Evolutionary conservation across 2,113 vertebrate genomes (phyloP), one percentile per base, ranked within the genome.

Genomic region (Grantiella picta): DNA sequence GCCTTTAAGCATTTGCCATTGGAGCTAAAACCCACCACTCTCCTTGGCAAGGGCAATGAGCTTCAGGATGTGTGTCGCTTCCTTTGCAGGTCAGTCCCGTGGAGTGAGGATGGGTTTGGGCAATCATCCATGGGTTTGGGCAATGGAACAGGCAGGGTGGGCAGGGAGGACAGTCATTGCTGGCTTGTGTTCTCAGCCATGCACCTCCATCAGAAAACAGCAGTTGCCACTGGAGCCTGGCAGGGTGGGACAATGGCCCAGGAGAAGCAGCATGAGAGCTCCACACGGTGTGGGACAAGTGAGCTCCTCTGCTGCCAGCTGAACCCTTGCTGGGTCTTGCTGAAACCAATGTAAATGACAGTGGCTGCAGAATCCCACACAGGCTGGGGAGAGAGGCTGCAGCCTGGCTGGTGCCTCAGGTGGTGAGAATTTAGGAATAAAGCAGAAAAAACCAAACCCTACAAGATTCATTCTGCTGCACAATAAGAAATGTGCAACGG

Each of bases 281-380:
- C 23, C 52, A 9, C 7, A 0, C 4, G 27, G 2, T 5, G 0
- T 4, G 23, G 50, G 45, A 29, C 21, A 7, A 6, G 35, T 0
- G 18, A 20, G 35, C 40, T 42, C 45, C 60, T 60, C 27, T 50
- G 72, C 49, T 50, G 36, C 27, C 38, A 14, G 49, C 19, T 14
- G 56, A 71, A 4, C 28, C 52, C 56, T 5, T 1, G 16, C 66
- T 16, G 3, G 10, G 19, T 5, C 54, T 2, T 11, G n/a, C 65
- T 87, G 88, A 12, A 24, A 42, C 7, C 42, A 35, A 2, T 9
- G 2, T 0, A 5, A 45, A 2, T 15, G 23, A 2, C 72, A n/a
- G 45, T 25, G 56, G 22, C 61, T 85, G 60, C 38, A 40, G 50
- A 36, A 24, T 31, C 19, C 45, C 68, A 28, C 2, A 3, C 25